phyloP scores from a whole-genome alignment of 2,888 invertebrate genomes.

The Tanytarsus gracilentus region DNA sequence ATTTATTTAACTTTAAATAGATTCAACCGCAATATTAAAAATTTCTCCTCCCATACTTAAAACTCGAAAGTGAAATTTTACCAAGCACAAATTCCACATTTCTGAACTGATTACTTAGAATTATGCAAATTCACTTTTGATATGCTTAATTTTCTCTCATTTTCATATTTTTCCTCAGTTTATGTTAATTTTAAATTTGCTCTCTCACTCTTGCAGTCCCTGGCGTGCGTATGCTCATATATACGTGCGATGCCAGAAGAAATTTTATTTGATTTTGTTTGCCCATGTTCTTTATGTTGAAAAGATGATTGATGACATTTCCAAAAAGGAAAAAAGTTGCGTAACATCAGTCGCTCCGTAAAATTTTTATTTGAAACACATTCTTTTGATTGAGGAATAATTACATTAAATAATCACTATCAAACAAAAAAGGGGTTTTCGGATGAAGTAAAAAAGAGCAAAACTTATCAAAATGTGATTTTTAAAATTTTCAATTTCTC shows the following conservation, averaged over 20 bases:
- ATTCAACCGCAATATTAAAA: no score
- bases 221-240: no score
- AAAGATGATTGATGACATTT: conserved; percentile 25
- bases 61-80: no score
- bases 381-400: conserved; percentile 23
- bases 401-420: conserved; percentile 18
- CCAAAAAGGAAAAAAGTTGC: background rate
- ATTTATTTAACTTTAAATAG: no score
- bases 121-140: conserved; percentile 16
- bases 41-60: no score
- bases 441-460: no score
- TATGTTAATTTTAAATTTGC: conserved; percentile 15
- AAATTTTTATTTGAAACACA: conserved; percentile 11
- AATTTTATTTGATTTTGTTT: conserved; percentile 13
- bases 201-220: no score
- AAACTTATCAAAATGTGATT: no score
- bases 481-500: no score
- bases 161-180: background rate
- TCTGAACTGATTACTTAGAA: background rate
- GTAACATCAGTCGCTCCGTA: background rate
- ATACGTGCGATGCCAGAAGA: no score
- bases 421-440: conserved; percentile 11
- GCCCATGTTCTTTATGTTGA: conserved; percentile 2
- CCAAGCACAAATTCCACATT: background rate
- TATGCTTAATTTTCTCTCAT: conserved; percentile 3